Conservation (phyloP, 2,797 vertebrate species). For the Phoxinus dragarum region DNA sequence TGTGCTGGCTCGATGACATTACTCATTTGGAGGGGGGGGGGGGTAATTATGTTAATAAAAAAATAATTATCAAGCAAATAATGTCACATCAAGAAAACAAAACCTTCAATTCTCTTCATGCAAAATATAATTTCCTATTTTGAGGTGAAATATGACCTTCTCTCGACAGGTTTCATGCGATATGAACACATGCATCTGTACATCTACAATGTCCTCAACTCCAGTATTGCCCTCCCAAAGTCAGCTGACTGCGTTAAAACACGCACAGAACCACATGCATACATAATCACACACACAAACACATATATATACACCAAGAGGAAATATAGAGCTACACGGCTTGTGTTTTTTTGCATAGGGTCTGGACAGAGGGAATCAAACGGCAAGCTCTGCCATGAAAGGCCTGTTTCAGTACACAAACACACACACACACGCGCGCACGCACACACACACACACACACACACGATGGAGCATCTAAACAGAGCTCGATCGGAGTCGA, state of each 20-base stretch:
- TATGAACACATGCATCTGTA: background rate
- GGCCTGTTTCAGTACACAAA: slow-evolving; percentile 59
- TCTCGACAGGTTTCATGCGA: background rate
- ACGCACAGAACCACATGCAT: background rate
- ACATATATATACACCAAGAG: slow-evolving; percentile 14
- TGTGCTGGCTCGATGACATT: background rate
- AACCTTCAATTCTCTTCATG: background rate
- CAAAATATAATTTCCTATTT: slow-evolving; percentile 2
- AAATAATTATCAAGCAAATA: background rate
- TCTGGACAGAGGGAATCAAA: slow-evolving; percentile 61
- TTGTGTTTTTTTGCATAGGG: slow-evolving; percentile 70
- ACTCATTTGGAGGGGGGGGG: background rate
- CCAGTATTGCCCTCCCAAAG: background rate
- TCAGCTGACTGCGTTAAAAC: slow-evolving; percentile 17
- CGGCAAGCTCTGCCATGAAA: slow-evolving; percentile 39
- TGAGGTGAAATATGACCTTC: slow-evolving; percentile 7
- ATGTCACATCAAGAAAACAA: background rate
- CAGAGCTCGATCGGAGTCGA: background rate
- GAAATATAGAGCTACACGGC: slow-evolving; percentile 51
- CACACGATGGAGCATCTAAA: slow-evolving; percentile 52
- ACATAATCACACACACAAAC: background rate
- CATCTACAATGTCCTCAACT: background rate
- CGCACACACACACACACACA: slow-evolving; percentile 49
- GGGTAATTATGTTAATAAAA: too few species aligned
- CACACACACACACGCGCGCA: slow-evolving; percentile 50